These are phyloP conservation scores for Pseudomyrmex concolor DNA, from an alignment of 1,140 invertebrate genomes.

Conservation along the genomic window DNA sequence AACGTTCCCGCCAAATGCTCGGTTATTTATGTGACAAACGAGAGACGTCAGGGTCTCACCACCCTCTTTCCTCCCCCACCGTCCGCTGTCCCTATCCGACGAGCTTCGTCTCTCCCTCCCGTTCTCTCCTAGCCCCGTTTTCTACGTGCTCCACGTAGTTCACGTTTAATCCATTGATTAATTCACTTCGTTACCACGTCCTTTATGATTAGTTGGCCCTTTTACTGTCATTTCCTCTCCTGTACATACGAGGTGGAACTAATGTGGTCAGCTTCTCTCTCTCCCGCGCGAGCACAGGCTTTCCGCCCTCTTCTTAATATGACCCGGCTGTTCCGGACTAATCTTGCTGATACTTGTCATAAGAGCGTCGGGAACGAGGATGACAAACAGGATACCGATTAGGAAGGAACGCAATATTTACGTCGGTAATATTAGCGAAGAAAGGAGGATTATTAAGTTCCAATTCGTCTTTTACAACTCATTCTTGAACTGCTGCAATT, in stretches of 20 bases:
- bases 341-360: slow-evolving; percentile 65
- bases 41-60: slow-evolving; percentile 80
- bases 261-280: slow-evolving; percentile 77
- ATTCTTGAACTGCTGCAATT: slow-evolving; percentile 52
- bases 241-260: slow-evolving; percentile 77
- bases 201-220: slow-evolving; percentile 83
- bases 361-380: slow-evolving; percentile 35
- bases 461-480: slow-evolving; percentile 61
- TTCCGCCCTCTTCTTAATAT: slow-evolving; percentile 65
- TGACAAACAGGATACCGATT: slow-evolving; percentile 57
- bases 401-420: slow-evolving; percentile 31
- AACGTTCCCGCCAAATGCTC: slow-evolving; percentile 80
- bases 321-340: slow-evolving; percentile 50
- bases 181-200: slow-evolving; percentile 83
- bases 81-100: slow-evolving; percentile 51
- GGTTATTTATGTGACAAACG: slow-evolving; percentile 85
- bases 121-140: background rate
- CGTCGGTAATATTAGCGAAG: background rate
- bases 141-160: slow-evolving; percentile 68
- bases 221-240: slow-evolving; percentile 71
- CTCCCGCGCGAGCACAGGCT: slow-evolving; percentile 57
- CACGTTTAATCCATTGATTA: slow-evolving; percentile 85
- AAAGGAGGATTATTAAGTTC: slow-evolving; percentile 61
- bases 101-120: slow-evolving; percentile 15
- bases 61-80: slow-evolving; percentile 35